Evolutionary conservation across 2,797 vertebrate species (phyloP).

Genomic region (Allobates femoralis): DNA sequence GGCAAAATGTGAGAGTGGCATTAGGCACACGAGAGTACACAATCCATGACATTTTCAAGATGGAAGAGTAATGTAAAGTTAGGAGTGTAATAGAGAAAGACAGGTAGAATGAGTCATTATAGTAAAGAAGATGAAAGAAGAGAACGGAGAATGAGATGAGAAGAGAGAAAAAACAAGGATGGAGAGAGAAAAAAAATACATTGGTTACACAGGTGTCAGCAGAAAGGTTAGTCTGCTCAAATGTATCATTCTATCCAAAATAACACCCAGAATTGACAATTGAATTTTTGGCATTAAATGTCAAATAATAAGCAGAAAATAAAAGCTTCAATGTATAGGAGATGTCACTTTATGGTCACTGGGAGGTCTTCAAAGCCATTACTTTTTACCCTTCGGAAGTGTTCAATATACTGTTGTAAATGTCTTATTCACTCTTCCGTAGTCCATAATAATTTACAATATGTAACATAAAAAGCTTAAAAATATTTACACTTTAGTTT

Average conservation of each 20-base stretch:
- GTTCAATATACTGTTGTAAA: neutral
- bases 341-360: neutral
- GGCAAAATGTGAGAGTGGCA: constrained; percentile 1
- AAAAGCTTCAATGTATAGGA: neutral
- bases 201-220: constrained; percentile 54
- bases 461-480: too few species aligned
- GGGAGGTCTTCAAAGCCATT: neutral
- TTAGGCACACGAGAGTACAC: neutral
- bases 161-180: constrained; percentile 13
- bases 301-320: neutral
- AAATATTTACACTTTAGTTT: too few species aligned
- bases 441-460: too few species aligned
- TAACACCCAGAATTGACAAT: neutral
- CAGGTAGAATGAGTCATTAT: neutral
- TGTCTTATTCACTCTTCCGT: neutral
- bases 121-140: neutral
- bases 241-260: constrained; percentile 2
- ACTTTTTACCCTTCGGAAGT: neutral
- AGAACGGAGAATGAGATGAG: constrained; percentile 3
- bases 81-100: neutral
- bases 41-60: neutral
- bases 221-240: constrained; percentile 32
- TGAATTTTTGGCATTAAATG: neutral
- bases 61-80: neutral
- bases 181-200: constrained; percentile 57